phyloP scores from a whole-genome alignment of 2,113 vertebrate genomes.

The Vidua chalybeata region DNA sequence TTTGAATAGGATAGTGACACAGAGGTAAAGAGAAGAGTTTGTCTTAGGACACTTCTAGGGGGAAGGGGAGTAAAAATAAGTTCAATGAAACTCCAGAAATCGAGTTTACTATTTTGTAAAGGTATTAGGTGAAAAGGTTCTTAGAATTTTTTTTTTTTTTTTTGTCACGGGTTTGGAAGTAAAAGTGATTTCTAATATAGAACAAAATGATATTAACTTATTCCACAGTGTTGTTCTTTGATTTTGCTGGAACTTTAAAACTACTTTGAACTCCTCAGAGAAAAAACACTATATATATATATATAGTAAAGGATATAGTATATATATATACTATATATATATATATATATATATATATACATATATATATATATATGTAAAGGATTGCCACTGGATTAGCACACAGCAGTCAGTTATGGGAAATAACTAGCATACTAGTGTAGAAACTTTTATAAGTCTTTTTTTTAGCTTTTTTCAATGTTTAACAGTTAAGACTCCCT shows the following conservation, averaged over 20 bases:
- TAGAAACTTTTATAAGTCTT: background rate
- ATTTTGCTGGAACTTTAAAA: background rate
- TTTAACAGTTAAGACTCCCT: background rate
- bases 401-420: background rate
- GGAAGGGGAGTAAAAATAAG: background rate
- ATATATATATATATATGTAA: background rate
- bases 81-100: fast-evolving
- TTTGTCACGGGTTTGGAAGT: background rate
- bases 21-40: background rate
- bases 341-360: too few species aligned
- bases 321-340: too few species aligned
- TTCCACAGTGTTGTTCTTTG: background rate
- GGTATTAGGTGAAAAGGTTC: background rate
- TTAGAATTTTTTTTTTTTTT: background rate
- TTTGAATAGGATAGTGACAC: background rate
- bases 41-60: background rate
- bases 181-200: background rate
- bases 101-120: background rate
- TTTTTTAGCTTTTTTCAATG: background rate
- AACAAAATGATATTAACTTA: background rate
- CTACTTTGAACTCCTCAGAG: background rate
- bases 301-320: too few species aligned
- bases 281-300: background rate
- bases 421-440: background rate
- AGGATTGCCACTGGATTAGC: background rate